Conservation (phyloP, 2,113 vertebrate genomes). For the Macrotis lagotis region DNA sequence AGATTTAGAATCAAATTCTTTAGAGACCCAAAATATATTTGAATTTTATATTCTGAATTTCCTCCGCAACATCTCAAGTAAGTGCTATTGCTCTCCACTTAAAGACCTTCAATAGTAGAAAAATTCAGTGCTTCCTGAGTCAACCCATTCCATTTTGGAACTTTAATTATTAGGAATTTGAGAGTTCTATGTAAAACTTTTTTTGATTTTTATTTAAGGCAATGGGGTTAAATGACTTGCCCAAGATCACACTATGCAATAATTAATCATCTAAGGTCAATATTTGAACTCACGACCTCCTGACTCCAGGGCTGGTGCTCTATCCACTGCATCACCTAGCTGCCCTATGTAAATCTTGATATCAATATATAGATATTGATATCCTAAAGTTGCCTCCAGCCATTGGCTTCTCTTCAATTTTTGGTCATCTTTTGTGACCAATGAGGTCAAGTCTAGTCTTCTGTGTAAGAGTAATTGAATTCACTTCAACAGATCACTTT, state of each 20-base stretch:
- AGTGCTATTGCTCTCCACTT: neutral
- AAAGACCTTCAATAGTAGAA: neutral
- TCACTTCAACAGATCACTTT: neutral
- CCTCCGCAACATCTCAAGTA: neutral
- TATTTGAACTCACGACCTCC: too few relatives aligned
- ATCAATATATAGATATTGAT: neutral
- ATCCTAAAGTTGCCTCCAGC: neutral
- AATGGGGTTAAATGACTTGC: too few relatives aligned
- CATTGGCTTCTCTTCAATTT: neutral
- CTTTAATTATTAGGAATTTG: neutral
- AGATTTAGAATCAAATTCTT: too few relatives aligned
- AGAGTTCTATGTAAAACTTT: neutral
- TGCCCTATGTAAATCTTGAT: neutral
- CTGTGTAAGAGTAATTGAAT: neutral
- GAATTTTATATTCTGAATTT: neutral
- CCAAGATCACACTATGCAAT: too few relatives aligned
- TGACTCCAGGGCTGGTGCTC: too few relatives aligned
- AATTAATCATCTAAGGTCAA: too few relatives aligned
- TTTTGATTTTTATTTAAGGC: too few relatives aligned
- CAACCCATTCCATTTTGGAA: neutral
- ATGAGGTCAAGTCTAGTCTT: neutral
- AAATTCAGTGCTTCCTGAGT: neutral
- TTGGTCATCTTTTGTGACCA: neutral
- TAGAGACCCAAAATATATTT: neutral
- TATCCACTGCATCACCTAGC: too few relatives aligned